phyloP scores from a whole-genome alignment of 2,888 invertebrate species.

The Chloromyia formosa region DNA sequence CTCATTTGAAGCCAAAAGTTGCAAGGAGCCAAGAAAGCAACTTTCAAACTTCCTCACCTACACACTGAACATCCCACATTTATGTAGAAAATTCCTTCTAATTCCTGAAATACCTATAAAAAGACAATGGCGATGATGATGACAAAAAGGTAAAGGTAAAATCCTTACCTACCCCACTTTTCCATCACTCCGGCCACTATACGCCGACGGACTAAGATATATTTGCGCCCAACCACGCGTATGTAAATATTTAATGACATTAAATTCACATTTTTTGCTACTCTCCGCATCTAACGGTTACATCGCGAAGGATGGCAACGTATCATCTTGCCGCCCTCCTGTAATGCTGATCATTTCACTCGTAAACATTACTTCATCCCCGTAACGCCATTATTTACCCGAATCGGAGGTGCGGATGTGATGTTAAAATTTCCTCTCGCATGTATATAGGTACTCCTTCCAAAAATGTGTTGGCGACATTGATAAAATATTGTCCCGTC shows the following conservation, averaged over 20 bases:
- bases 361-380: slow-evolving; percentile 31
- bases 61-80: slow-evolving; percentile 1
- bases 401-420: neutral
- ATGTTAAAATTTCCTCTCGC: no score
- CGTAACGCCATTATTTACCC: slow-evolving; percentile 38
- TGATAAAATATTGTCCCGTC: neutral
- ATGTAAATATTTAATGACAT: slow-evolving; percentile 42
- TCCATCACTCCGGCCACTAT: neutral
- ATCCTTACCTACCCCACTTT: neutral
- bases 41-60: no score
- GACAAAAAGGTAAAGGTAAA: neutral
- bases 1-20: no score
- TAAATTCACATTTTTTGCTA: slow-evolving; percentile 24
- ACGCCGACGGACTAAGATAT: slow-evolving; percentile 6
- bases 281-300: neutral
- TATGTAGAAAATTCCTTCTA: slow-evolving; percentile 17
- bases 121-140: neutral
- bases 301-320: no score
- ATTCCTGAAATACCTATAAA: slow-evolving; percentile 25
- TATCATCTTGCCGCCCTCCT: neutral
- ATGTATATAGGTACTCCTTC: no score
- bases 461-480: neutral
- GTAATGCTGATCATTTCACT: slow-evolving; percentile 2
- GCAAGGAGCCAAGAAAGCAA: no score
- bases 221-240: slow-evolving; percentile 34